phyloP scores from a whole-genome alignment of 2,888 invertebrate genomes.

The Lobophora halterata region DNA sequence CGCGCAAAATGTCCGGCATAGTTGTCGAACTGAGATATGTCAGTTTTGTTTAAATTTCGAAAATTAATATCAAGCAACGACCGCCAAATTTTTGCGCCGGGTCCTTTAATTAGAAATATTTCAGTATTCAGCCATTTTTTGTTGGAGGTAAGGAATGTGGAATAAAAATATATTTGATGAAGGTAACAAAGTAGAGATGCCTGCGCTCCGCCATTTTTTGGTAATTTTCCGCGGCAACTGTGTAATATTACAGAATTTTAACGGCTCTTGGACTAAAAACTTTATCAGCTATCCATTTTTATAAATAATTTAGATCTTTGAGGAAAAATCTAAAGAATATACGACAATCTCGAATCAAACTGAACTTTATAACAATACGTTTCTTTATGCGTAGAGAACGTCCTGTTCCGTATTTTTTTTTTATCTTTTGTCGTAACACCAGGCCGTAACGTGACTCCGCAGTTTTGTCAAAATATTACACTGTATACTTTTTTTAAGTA shows the following conservation, averaged over 20 bases:
- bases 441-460: constrained; percentile 38
- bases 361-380: constrained; percentile 7
- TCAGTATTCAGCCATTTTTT: constrained; percentile 58
- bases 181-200: constrained; percentile 29
- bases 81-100: constrained; percentile 54
- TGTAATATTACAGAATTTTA: constrained; percentile 25
- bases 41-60: constrained; percentile 76
- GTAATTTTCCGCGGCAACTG: constrained; percentile 32
- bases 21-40: constrained; percentile 69
- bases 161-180: constrained; percentile 36
- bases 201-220: constrained; percentile 25
- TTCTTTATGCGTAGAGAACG: constrained; percentile 4
- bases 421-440: constrained; percentile 34
- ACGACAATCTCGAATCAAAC: constrained; percentile 7
- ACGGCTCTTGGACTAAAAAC: too few relatives aligned
- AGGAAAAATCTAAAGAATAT: background rate
- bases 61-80: constrained; percentile 68
- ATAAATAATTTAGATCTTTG: too few relatives aligned
- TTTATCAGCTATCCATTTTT: too few relatives aligned
- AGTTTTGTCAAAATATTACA: constrained; percentile 78
- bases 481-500: constrained; percentile 62
- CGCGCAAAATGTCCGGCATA: constrained; percentile 65
- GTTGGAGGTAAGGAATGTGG: constrained; percentile 31
- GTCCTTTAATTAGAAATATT: constrained; percentile 75
- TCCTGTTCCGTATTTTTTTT: constrained; percentile 32